These are phyloP conservation scores for Epizoanthus stellaris DNA, from an alignment of 92 coral and sea anemone species.

Conservation along the genomic window DNA sequence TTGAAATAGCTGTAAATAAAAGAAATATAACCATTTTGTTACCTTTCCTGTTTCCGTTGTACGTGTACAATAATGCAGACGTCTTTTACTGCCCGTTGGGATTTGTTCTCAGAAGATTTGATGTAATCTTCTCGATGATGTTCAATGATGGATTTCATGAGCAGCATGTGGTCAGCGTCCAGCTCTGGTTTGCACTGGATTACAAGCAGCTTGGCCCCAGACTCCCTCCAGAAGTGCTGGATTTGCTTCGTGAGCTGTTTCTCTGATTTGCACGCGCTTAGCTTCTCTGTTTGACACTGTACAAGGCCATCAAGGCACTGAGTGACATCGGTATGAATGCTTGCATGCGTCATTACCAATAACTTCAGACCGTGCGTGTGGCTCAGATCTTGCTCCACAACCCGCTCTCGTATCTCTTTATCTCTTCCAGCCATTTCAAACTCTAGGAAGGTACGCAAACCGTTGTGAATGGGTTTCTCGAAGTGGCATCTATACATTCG, in stretches of 20 bases:
- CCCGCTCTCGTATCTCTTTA: background rate
- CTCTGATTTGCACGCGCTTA: slow-evolving; percentile 34
- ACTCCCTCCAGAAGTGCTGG: slow-evolving; percentile 17
- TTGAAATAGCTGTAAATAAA: no score
- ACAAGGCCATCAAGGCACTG: slow-evolving; percentile 25
- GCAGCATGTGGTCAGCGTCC: slow-evolving; percentile 37
- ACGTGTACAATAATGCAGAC: slow-evolving; percentile 32
- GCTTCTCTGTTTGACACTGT: slow-evolving; percentile 36
- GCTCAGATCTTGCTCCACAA: slow-evolving; percentile 16
- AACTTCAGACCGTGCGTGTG: background rate
- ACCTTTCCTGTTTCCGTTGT: slow-evolving; percentile 61
- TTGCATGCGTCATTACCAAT: slow-evolving; percentile 39
- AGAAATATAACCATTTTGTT: background rate
- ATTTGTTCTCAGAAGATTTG: background rate
- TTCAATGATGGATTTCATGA: slow-evolving; percentile 31
- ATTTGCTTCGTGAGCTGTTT: slow-evolving; percentile 39
- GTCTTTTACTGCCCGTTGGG: background rate
- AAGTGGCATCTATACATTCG: slow-evolving; percentile 30
- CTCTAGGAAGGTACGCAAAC: slow-evolving; percentile 41
- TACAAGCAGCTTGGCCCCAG: slow-evolving; percentile 1
- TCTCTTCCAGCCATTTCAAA: slow-evolving; percentile 7
- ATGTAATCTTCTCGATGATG: slow-evolving; percentile 38
- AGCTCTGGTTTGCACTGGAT: slow-evolving; percentile 31
- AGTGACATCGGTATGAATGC: slow-evolving; percentile 33
- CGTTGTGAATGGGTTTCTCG: slow-evolving; percentile 52